These are phyloP conservation scores for Aphidius colemani DNA, from an alignment of 2,888 invertebrate species.

Conservation along the genomic window DNA sequence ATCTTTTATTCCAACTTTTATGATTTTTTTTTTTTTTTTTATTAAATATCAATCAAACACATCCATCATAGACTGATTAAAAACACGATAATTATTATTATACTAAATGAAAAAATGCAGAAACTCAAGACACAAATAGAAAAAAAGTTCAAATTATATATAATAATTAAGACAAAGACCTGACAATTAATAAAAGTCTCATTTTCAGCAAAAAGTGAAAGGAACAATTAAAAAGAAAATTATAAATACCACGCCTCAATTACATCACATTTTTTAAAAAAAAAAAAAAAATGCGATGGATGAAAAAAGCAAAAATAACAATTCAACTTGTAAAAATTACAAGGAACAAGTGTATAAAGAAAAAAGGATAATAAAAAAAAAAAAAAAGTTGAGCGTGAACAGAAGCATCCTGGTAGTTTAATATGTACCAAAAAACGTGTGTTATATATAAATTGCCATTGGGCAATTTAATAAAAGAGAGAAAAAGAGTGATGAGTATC, in stretches of 20 bases:
- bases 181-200: constrained; percentile 28
- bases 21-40: neutral
- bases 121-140: neutral
- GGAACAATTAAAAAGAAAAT: constrained; percentile 29
- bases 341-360: neutral
- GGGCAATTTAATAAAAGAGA: constrained; percentile 7
- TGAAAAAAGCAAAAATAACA: too few relatives aligned
- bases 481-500: neutral
- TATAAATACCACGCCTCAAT: constrained; percentile 25
- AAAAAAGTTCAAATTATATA: too few relatives aligned
- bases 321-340: neutral
- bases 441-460: neutral
- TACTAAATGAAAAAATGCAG: neutral
- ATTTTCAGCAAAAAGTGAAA: constrained; percentile 26
- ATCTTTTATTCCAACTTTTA: neutral
- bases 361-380: constrained; percentile 6
- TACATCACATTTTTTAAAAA: constrained; percentile 26
- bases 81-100: constrained; percentile 3
- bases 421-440: neutral
- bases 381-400: neutral
- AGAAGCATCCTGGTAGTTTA: constrained; percentile 8
- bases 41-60: constrained; percentile 1
- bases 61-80: neutral
- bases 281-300: constrained; percentile 2
- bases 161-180: neutral